A percentile compares a stretch with the other conserved stretches of the same genome.
Conservation (phyloP, 1,140 invertebrate species). For the Gryon sp. region DNA sequence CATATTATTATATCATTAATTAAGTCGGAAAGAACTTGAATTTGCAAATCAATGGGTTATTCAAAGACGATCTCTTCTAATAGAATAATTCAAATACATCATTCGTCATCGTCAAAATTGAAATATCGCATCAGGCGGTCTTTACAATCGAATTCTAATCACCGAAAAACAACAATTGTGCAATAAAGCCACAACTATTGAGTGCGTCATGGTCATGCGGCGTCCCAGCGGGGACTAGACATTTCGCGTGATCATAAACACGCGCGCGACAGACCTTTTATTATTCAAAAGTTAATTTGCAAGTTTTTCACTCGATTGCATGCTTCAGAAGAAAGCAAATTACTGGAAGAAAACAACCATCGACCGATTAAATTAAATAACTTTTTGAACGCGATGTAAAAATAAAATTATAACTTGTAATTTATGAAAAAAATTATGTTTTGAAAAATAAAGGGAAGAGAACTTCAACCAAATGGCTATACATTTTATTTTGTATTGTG, state of each 20-base stretch:
- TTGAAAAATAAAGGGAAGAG: no score
- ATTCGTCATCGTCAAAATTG: constrained; percentile 32
- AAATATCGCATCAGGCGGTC: constrained; percentile 23
- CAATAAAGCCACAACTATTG: constrained; percentile 26
- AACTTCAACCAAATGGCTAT: neutral
- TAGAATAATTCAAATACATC: constrained; percentile 22
- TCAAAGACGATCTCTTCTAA: no score
- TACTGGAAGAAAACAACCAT: no score
- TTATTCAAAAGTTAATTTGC: constrained; percentile 12
- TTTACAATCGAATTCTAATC: constrained; percentile 35
- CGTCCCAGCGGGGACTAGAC: constrained; percentile 23
- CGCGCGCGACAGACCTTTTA: constrained; percentile 10
- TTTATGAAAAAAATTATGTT: no score
- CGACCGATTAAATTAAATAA: no score
- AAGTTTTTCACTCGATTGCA: neutral
- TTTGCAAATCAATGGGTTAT: no score
- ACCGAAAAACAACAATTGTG: constrained; percentile 20
- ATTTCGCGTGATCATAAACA: constrained; percentile 45
- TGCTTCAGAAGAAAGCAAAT: no score
- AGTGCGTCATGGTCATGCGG: constrained; percentile 32
- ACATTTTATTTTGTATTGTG: neutral
- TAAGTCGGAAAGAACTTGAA: no score
- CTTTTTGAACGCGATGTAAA: no score
- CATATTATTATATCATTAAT: no score
- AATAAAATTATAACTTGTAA: no score